Conservation (phyloP, 2,888 invertebrate genomes). For the Thymelicus acteon region DNA sequence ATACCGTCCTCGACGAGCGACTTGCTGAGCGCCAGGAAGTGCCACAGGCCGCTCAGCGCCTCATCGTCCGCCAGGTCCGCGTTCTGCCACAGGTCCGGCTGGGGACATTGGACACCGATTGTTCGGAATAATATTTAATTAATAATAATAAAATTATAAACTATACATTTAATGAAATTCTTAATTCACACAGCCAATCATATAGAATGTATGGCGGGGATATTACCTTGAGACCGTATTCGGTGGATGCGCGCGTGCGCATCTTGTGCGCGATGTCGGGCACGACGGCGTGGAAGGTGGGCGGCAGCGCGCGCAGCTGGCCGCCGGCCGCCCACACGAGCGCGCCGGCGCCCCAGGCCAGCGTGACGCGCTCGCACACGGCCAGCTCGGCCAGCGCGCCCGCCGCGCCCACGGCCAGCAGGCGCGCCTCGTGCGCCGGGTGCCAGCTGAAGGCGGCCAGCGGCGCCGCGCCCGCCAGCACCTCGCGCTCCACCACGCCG, state of each 20-base stretch:
- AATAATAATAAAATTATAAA: too few relatives aligned
- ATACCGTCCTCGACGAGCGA: constrained; percentile 88
- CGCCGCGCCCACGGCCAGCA: constrained; percentile 85
- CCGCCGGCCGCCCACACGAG: constrained; percentile 90
- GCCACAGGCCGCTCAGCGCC: constrained; percentile 92
- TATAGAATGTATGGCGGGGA: not conserved
- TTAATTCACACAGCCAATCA: too few relatives aligned
- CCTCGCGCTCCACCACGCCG: constrained; percentile 64
- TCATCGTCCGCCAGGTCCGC: constrained; percentile 91
- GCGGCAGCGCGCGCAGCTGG: constrained; percentile 73
- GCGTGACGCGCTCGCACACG: constrained; percentile 92
- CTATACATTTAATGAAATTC: too few relatives aligned
- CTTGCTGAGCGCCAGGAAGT: constrained; percentile 90
- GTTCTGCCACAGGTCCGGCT: constrained; percentile 91
- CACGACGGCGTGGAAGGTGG: constrained; percentile 78
- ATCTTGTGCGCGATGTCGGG: constrained; percentile 91
- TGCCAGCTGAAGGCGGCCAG: constrained; percentile 95
- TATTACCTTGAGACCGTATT: constrained; percentile 92
- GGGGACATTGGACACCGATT: constrained; percentile 45
- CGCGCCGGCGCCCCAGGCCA: constrained; percentile 90
- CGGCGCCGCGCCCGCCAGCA: constrained; percentile 64
- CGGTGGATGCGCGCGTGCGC: constrained; percentile 87
- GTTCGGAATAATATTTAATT: too few relatives aligned
- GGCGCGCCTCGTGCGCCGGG: constrained; percentile 90
- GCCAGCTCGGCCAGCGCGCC: constrained; percentile 89